phyloP scores from a whole-genome alignment of 1,140 invertebrate species.

The Steinernema khuongi region DNA sequence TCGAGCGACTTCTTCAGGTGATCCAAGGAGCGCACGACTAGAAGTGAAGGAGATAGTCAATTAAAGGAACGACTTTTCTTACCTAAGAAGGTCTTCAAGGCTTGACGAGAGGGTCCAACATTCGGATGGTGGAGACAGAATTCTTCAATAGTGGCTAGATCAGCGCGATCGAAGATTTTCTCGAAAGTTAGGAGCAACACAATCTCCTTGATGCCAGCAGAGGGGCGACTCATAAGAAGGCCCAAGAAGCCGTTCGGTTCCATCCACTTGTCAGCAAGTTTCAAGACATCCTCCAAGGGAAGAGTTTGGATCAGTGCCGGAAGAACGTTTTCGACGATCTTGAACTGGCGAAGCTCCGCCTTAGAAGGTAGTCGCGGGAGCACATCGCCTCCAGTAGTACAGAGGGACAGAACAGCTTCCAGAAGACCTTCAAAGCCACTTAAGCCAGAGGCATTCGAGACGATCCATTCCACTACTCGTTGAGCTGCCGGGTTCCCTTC shows the following conservation, averaged over 20 bases:
- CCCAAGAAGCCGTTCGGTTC: neutral
- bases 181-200: neutral
- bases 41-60: neutral
- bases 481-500: neutral
- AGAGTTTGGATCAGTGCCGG: neutral
- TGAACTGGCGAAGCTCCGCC: neutral
- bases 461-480: neutral
- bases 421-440: neutral
- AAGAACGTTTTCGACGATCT: neutral
- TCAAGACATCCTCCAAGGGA: neutral
- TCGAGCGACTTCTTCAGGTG: neutral
- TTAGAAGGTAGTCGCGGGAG: neutral
- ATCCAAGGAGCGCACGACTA: neutral
- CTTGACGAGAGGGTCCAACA: neutral
- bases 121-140: neutral
- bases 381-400: neutral
- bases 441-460: neutral
- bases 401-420: neutral
- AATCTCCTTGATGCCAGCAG: neutral
- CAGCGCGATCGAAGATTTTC: neutral
- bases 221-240: neutral
- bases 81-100: neutral
- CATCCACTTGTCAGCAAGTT: neutral
- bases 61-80: neutral
- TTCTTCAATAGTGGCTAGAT: neutral